Evolutionary conservation across 2,113 vertebrate genomes (phyloP).

Genomic region (Pseudorhombus dupliciocellatus): DNA sequence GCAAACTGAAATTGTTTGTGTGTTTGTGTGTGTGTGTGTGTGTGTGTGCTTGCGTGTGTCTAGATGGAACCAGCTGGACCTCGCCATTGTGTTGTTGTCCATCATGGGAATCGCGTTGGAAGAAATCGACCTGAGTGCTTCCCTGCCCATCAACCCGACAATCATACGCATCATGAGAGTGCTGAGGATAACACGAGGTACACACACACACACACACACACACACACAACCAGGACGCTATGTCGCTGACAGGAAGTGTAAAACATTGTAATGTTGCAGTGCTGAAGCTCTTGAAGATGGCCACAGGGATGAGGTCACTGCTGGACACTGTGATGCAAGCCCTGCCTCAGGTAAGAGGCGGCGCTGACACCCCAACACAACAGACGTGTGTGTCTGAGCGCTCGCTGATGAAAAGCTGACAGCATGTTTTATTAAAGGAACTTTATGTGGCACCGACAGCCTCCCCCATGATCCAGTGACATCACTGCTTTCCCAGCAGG

Average conservation of each 20-base stretch:
- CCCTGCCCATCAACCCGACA: constrained; percentile 79
- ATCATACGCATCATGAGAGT: constrained; percentile 81
- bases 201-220: constrained; percentile 12
- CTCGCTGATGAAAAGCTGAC: constrained; percentile 38
- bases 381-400: constrained; percentile 27
- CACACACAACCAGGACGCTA: not conserved
- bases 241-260: constrained; percentile 45
- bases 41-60: constrained; percentile 26
- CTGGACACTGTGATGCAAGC: constrained; percentile 98
- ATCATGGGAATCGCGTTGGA: constrained; percentile 79
- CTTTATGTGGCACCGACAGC: constrained; percentile 33
- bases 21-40: not conserved
- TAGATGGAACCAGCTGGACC: constrained; percentile 80
- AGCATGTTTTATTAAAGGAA: constrained; percentile 55
- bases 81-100: constrained; percentile 77
- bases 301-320: constrained; percentile 94
- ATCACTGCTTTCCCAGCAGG: constrained; percentile 10
- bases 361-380: constrained; percentile 7
- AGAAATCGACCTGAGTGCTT: constrained; percentile 77
- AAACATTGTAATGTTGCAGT: constrained; percentile 77
- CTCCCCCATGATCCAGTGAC: constrained; percentile 23
- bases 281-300: constrained; percentile 97
- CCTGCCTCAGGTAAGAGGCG: constrained; percentile 89
- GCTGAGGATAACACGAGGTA: constrained; percentile 76
- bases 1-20: not conserved